Conservation (phyloP, 2,797 vertebrate species). For the Coregonus sp. region DNA sequence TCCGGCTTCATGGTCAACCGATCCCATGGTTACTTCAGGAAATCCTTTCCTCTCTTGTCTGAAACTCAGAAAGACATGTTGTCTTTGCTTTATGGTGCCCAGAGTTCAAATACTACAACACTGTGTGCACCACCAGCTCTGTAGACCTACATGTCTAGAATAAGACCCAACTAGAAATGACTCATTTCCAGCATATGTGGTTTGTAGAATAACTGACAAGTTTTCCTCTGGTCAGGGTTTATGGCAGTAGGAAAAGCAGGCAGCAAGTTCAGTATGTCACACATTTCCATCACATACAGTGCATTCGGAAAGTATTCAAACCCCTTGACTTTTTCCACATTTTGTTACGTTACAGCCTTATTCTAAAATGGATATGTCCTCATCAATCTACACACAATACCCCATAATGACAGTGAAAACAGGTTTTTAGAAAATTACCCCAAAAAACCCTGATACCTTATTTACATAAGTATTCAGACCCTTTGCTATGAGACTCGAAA, state of each 20-base stretch:
- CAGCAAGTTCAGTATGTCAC: not conserved
- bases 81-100: not conserved
- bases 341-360: too few relatives aligned
- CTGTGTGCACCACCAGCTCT: not conserved
- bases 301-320: too few relatives aligned
- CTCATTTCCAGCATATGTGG: not conserved
- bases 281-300: not conserved
- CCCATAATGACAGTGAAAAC: too few relatives aligned
- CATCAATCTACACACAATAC: too few relatives aligned
- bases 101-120: not conserved
- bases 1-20: conserved; percentile 12
- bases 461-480: too few relatives aligned
- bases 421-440: too few relatives aligned
- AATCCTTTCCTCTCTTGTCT: conserved; percentile 10
- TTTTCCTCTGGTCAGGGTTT: conserved; percentile 3
- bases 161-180: not conserved
- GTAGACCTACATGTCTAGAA: not conserved
- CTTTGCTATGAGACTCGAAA: too few relatives aligned
- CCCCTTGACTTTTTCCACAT: too few relatives aligned
- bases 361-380: too few relatives aligned
- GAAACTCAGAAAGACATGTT: conserved; percentile 11
- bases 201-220: not conserved
- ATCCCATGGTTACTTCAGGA: conserved; percentile 17
- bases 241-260: not conserved
- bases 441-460: too few relatives aligned